phyloP scores from a whole-genome alignment of 2,888 invertebrate species.

The Scaptomyza reducta region DNA sequence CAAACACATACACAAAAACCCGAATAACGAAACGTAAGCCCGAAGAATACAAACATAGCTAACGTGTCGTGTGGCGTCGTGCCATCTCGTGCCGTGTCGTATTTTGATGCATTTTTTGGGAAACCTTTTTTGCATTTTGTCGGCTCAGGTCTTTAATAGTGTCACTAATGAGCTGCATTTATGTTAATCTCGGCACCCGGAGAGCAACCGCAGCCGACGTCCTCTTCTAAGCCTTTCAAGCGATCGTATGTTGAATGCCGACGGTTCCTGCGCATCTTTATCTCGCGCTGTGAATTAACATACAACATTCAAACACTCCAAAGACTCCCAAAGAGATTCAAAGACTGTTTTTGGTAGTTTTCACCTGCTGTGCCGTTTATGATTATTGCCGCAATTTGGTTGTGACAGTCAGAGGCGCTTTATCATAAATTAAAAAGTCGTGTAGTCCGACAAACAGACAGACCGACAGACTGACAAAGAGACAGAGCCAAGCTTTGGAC shows the following conservation, averaged over 20 bases:
- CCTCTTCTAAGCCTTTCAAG: slow-evolving; percentile 64
- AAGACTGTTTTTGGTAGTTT: slow-evolving; percentile 68
- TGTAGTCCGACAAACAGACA: slow-evolving; percentile 49
- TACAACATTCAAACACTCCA: slow-evolving; percentile 51
- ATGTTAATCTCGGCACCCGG: slow-evolving; percentile 79
- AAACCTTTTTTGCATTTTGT: slow-evolving; percentile 33
- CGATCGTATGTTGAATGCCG: slow-evolving; percentile 33
- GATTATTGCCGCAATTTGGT: slow-evolving; percentile 80
- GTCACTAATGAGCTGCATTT: slow-evolving; percentile 80
- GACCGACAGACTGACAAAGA: slow-evolving; percentile 10
- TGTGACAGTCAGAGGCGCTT: slow-evolving; percentile 80
- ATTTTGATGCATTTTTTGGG: slow-evolving; percentile 3
- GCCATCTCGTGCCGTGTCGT: slow-evolving; percentile 1
- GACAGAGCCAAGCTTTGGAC: slow-evolving; percentile 1
- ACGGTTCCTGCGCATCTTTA: slow-evolving; percentile 52
- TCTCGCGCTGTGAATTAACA: slow-evolving; percentile 63
- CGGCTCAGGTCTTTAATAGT: slow-evolving; percentile 71
- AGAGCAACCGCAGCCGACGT: slow-evolving; percentile 23
- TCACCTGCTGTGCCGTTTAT: slow-evolving; percentile 80
- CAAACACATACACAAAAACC: slow-evolving; percentile 11
- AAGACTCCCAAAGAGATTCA: slow-evolving; percentile 14
- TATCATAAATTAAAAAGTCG: slow-evolving; percentile 80
- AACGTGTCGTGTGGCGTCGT: slow-evolving; percentile 5
- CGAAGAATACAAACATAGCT: slow-evolving; percentile 9
- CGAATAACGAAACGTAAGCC: slow-evolving; percentile 16